A percentile compares a stretch with the other conserved stretches of the same genome.
Evolutionary conservation across 2,888 invertebrate species (phyloP).

Genomic region (Drosophila lutescens): DNA sequence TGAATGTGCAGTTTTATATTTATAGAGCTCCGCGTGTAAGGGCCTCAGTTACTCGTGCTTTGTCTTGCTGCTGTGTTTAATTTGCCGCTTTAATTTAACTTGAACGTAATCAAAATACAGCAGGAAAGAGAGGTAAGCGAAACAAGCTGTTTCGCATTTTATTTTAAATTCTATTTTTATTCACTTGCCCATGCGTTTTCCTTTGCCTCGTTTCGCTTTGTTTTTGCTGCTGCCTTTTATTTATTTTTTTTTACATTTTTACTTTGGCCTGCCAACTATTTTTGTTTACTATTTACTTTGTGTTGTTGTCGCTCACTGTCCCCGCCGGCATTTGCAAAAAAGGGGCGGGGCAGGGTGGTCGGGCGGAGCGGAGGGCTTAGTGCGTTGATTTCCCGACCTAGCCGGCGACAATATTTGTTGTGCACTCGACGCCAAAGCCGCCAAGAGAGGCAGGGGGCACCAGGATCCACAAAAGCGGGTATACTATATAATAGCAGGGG

Average conservation of each 20-base stretch:
- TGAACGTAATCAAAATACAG: conserved; percentile 33
- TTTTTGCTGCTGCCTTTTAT: conserved; percentile 38
- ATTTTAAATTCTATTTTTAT: conserved; percentile 69
- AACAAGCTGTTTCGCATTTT: conserved; percentile 63
- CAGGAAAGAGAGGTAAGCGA: conserved; percentile 17
- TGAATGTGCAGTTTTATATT: conserved; percentile 18
- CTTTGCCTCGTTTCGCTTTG: conserved; percentile 45
- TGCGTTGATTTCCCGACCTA: conserved; percentile 81
- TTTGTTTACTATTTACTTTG: conserved; percentile 77
- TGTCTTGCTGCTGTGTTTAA: conserved; percentile 42
- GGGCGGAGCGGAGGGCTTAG: conserved; percentile 41
- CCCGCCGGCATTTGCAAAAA: conserved; percentile 40
- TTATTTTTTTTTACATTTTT: conserved; percentile 59
- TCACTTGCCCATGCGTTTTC: conserved; percentile 51
- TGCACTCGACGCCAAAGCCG: conserved; percentile 67
- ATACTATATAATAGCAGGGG: conserved; percentile 4
- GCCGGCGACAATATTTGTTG: conserved; percentile 81
- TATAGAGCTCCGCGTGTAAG: conserved; percentile 9
- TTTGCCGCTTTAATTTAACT: conserved; percentile 65
- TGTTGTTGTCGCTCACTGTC: conserved; percentile 47
- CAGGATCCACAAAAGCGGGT: conserved; percentile 26
- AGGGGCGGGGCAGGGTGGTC: neutral
- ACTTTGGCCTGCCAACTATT: conserved; percentile 72
- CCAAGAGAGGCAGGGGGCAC: conserved; percentile 25
- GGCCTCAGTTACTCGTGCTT: conserved; percentile 9